Evolutionary conservation across 2,113 vertebrate species (phyloP).

Genomic region (Plestiodon gilberti): DNA sequence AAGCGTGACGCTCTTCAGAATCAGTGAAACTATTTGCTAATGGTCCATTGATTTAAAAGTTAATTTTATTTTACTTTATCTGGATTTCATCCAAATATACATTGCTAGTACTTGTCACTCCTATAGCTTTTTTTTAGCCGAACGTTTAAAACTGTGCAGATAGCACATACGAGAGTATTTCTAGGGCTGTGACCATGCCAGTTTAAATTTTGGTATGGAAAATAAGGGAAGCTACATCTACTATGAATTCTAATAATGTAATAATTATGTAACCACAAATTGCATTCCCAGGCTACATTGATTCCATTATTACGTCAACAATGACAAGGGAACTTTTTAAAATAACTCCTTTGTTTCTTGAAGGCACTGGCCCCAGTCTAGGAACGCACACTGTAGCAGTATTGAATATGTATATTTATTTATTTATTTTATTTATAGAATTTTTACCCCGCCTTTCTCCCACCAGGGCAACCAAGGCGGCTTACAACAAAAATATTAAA

Average conservation of each 20-base stretch:
- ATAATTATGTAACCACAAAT: background rate
- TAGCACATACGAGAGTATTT: background rate
- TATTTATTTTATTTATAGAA: too few relatives aligned
- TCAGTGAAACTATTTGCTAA: background rate
- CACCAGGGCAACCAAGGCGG: too few relatives aligned
- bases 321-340: too few relatives aligned
- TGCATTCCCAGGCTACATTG: background rate
- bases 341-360: too few relatives aligned
- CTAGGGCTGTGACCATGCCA: background rate
- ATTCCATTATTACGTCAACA: background rate
- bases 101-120: background rate
- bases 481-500: too few relatives aligned
- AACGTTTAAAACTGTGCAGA: background rate
- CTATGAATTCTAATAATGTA: background rate
- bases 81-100: background rate
- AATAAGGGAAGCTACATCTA: background rate
- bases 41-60: conserved; percentile 5
- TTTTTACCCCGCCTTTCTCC: too few relatives aligned
- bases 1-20: background rate
- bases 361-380: too few relatives aligned
- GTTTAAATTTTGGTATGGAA: background rate
- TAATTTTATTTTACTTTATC: conserved; percentile 4
- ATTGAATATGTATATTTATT: too few relatives aligned
- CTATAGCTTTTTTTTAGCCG: background rate
- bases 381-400: too few relatives aligned